Conservation (phyloP, 1,140 invertebrate species). For the Lutraria rhynchaena region DNA sequence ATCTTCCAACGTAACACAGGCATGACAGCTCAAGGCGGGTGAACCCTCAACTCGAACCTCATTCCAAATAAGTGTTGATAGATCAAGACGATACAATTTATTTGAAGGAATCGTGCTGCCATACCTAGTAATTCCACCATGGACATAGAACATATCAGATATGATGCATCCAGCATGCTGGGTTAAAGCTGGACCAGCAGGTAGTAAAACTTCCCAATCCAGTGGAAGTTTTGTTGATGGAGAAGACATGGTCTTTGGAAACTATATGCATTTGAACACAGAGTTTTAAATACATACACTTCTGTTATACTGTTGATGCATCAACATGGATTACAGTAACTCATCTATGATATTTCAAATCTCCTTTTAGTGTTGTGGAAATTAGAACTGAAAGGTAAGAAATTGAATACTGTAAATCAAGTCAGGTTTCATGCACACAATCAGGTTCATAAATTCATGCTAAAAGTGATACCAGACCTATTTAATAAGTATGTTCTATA, state of each 20-base stretch:
- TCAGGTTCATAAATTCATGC: too few species aligned
- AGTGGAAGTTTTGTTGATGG: not conserved
- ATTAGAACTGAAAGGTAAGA: slow-evolving; percentile 10
- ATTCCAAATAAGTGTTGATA: slow-evolving; percentile 66
- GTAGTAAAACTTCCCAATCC: slow-evolving; percentile 71
- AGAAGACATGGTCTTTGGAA: too few species aligned
- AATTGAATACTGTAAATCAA: slow-evolving; percentile 32
- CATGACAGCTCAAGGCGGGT: slow-evolving; percentile 79
- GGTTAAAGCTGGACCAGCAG: slow-evolving; percentile 74
- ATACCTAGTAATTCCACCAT: slow-evolving; percentile 76
- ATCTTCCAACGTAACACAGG: slow-evolving; percentile 72
- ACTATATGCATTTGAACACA: too few species aligned
- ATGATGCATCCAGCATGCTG: slow-evolving; percentile 72
- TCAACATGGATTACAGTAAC: too few species aligned
- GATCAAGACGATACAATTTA: slow-evolving; percentile 70
- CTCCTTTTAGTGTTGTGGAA: too few species aligned
- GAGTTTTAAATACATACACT: too few species aligned
- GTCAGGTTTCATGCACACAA: too few species aligned
- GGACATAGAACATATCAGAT: slow-evolving; percentile 71
- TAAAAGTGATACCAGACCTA: too few species aligned
- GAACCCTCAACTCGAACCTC: slow-evolving; percentile 64
- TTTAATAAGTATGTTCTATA: too few species aligned
- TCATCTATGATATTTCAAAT: too few species aligned
- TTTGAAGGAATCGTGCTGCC: slow-evolving; percentile 70
- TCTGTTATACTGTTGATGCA: too few species aligned